Evolutionary conservation across 2,888 invertebrate genomes (phyloP).

Genomic region (Bombylius major): DNA sequence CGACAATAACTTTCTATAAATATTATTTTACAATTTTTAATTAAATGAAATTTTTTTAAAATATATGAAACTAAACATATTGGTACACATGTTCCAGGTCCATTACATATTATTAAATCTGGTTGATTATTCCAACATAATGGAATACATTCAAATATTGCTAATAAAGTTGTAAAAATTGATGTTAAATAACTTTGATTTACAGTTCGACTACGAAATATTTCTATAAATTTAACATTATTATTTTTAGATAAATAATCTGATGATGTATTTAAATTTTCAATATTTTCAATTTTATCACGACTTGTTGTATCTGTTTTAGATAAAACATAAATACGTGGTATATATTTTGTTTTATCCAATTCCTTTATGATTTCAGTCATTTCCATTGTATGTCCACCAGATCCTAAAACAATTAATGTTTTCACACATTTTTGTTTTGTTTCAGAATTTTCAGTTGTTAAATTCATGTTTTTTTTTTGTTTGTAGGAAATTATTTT

Average conservation of each 20-base stretch:
- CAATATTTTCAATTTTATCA: conserved; percentile 47
- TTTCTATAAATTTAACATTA: conserved; percentile 29
- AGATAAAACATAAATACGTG: conserved; percentile 67
- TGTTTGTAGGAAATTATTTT: no score
- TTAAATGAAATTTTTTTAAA: conserved; percentile 53
- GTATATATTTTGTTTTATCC: conserved; percentile 49
- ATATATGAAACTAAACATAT: conserved; percentile 68
- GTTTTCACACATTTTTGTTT: conserved; percentile 9
- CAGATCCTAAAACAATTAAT: conserved; percentile 33
- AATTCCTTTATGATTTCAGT: conserved; percentile 55
- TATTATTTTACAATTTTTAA: conserved; percentile 56
- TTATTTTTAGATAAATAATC: not conserved
- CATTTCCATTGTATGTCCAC: conserved; percentile 86
- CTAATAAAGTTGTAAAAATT: conserved; percentile 61
- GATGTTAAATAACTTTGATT: conserved; percentile 74
- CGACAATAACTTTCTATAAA: conserved; percentile 94
- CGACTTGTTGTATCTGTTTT: conserved; percentile 64
- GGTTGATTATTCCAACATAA: conserved; percentile 58
- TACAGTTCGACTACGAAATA: conserved; percentile 79
- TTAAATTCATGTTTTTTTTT: not conserved
- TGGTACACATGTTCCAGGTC: conserved; percentile 94
- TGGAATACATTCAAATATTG: conserved; percentile 56
- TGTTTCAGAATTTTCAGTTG: not conserved
- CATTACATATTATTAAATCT: conserved; percentile 79
- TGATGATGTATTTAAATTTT: conserved; percentile 26